Evolutionary conservation across 2,888 invertebrate genomes (phyloP).

Genomic region (Liopterus haemorrhoidalis): DNA sequence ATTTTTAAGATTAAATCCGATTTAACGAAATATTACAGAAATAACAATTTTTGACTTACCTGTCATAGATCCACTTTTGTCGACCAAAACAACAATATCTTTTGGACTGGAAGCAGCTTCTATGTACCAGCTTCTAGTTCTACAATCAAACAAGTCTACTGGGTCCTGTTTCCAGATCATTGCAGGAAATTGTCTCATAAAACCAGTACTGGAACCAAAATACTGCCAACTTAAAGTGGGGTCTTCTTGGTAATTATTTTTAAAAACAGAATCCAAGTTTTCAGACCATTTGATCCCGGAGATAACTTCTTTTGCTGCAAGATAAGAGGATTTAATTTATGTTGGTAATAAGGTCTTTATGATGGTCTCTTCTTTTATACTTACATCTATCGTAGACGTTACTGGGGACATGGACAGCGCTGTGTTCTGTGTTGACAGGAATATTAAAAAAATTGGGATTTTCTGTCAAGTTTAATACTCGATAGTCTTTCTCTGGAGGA

Average conservation of each 20-base stretch:
- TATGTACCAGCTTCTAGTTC: constrained; percentile 93
- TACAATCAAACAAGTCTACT: constrained; percentile 91
- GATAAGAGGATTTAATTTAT: constrained; percentile 17
- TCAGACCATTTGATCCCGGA: constrained; percentile 95
- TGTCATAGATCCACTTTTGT: constrained; percentile 64
- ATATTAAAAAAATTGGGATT: constrained; percentile 75
- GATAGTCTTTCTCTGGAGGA: constrained; percentile 53
- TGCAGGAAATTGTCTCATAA: constrained; percentile 94
- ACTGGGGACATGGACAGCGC: constrained; percentile 91
- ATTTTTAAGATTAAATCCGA: too few species aligned
- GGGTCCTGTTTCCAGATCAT: constrained; percentile 74
- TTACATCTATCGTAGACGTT: constrained; percentile 88
- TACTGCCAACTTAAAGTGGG: constrained; percentile 95
- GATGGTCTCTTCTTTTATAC: constrained; percentile 31
- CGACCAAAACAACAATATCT: constrained; percentile 70
- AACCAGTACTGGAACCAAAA: constrained; percentile 95
- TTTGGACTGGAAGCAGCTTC: constrained; percentile 97
- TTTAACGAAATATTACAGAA: not conserved
- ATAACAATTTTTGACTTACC: constrained; percentile 22
- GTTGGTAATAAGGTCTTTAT: constrained; percentile 3
- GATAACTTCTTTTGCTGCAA: constrained; percentile 73
- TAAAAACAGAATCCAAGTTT: constrained; percentile 82
- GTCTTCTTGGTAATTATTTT: constrained; percentile 77
- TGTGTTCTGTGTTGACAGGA: constrained; percentile 69
- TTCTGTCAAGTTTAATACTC: constrained; percentile 53